A percentile compares a stretch with the other conserved stretches of the same genome.
These are phyloP conservation scores for Ephialtes manifestator DNA, from an alignment of 2,888 invertebrate genomes.

Conservation along the genomic window DNA sequence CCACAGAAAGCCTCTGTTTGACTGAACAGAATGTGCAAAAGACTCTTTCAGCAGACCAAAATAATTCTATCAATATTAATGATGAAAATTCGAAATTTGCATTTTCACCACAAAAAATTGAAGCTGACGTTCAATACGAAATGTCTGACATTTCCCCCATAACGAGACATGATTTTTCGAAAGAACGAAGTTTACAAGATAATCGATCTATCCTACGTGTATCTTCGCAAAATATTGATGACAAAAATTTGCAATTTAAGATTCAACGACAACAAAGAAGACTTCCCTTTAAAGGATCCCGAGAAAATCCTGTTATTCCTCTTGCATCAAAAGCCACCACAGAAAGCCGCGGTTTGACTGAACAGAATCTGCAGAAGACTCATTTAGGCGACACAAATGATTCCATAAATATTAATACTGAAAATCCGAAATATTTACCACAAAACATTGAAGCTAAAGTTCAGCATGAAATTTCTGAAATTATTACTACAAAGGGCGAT, in stretches of 20 bases:
- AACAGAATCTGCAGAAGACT: neutral
- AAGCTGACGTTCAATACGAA: conserved; percentile 4
- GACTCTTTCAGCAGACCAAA: neutral
- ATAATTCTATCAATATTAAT: neutral
- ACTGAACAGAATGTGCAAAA: neutral
- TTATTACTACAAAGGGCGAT: neutral
- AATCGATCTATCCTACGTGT: neutral
- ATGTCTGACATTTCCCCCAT: neutral
- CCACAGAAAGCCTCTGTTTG: neutral
- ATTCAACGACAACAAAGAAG: neutral
- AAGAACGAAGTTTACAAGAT: neutral
- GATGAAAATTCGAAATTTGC: neutral
- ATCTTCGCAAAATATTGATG: neutral
- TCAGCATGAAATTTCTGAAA: conserved; percentile 13
- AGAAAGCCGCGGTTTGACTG: neutral
- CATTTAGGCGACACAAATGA: neutral
- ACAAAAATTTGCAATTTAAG: neutral
- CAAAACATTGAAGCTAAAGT: neutral
- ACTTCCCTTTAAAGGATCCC: no score
- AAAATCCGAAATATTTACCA: neutral
- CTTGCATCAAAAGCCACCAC: neutral
- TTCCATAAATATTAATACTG: neutral
- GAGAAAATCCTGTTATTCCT: neutral
- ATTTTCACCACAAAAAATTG: neutral
- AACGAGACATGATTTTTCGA: neutral